phyloP scores from a whole-genome alignment of 37 sponge, comb jelly and placozoan species.

The Hormiphora californensis region DNA sequence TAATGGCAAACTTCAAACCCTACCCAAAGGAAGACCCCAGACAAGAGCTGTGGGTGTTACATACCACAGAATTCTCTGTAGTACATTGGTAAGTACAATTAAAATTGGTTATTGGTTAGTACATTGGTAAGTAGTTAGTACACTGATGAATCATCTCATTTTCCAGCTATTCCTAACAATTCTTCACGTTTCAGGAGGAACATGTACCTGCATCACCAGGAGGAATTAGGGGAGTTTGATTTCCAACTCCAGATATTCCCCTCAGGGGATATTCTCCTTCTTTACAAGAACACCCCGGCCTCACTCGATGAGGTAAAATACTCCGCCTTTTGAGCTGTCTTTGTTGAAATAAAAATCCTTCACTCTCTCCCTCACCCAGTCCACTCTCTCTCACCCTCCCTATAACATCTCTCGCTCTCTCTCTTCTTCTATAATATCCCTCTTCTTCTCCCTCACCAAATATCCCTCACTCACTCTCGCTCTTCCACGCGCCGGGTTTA shows the following conservation, averaged over 20 bases:
- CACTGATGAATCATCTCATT: too few relatives aligned
- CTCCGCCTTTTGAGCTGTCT: not conserved
- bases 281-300: not conserved
- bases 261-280: not conserved
- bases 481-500: not conserved
- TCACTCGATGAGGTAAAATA: not conserved
- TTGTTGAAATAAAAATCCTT: too few relatives aligned
- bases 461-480: not conserved
- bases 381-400: not conserved
- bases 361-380: not conserved
- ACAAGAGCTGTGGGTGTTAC: not conserved
- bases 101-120: too few relatives aligned
- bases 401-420: not conserved
- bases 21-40: not conserved
- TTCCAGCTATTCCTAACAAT: too few relatives aligned
- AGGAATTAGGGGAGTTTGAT: not conserved
- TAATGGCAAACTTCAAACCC: conserved; percentile 43
- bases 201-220: not conserved
- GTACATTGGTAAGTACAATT: too few relatives aligned
- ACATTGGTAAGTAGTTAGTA: too few relatives aligned
- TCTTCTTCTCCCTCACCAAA: not conserved
- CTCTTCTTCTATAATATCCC: not conserved
- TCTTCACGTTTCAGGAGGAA: conserved; percentile 18
- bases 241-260: conserved; percentile 3
- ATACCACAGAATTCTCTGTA: too few relatives aligned